These are phyloP conservation scores for Drosophila mimica DNA, from an alignment of 2,888 invertebrate species.

Conservation along the genomic window DNA sequence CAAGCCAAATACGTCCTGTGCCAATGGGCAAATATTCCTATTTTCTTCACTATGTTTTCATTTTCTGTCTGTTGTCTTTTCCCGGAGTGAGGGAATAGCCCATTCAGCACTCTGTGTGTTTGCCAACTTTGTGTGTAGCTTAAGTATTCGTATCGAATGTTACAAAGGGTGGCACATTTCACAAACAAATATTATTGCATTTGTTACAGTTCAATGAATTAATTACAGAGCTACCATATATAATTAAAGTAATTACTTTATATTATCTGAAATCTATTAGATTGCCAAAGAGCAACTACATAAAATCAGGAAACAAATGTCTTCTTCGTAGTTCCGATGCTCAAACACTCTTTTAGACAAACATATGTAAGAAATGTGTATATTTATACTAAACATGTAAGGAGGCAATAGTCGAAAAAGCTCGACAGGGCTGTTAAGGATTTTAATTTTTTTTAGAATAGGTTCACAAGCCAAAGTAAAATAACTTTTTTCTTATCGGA, in stretches of 20 bases:
- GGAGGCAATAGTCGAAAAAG: neutral
- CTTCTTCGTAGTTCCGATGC: neutral
- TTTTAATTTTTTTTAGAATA: neutral
- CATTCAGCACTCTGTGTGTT: neutral
- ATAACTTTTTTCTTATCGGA: neutral
- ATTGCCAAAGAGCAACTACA: neutral
- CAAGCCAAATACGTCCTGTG: conserved; percentile 36
- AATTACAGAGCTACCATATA: neutral
- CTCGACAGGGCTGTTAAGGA: neutral
- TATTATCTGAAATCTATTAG: neutral
- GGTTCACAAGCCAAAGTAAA: neutral
- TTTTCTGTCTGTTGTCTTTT: conserved; percentile 2
- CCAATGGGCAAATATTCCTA: conserved; percentile 43
- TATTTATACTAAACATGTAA: neutral
- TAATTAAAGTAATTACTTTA: neutral
- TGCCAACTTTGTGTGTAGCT: neutral
- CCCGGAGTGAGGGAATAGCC: neutral
- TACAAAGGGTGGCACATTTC: neutral
- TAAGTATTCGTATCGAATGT: neutral
- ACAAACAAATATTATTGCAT: conserved; percentile 12
- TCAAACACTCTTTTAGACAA: neutral
- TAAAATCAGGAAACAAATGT: neutral
- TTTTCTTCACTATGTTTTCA: conserved; percentile 6
- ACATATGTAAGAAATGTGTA: neutral
- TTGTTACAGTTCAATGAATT: conserved; percentile 8